Evolutionary conservation across 2,113 vertebrate genomes (phyloP), one percentile per base, ranked within the genome.

Genomic region (Calidris pygmaea): DNA sequence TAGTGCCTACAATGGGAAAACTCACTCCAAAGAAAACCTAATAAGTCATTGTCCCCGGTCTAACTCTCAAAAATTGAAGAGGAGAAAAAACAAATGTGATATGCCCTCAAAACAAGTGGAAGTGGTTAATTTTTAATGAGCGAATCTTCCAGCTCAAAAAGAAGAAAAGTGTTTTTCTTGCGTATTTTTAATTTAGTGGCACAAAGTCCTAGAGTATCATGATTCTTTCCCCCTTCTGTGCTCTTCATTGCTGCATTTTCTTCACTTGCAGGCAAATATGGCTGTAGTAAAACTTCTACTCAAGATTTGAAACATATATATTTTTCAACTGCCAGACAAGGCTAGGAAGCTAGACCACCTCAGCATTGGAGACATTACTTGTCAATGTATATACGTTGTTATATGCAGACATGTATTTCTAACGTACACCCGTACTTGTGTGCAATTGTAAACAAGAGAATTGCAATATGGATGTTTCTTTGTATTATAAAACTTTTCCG

Each of bases 1-100:
- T 99, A 98, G 99, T 99, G 99, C 99, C 99, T 99, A 99, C 98
- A 98, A 97, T 98, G 98, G 98, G 98, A 99, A 98, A 98, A 98
- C 98, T 98, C 98, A 98, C 98, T 99, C 99, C 99, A 99, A 99
- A 99, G 99, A 99, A 98, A 98, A 98, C 98, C 98, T 99, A 98
- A 89, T 96, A 98, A 98, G 98, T 99, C 98, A 97, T 98, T 98
- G 98, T 98, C 98, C 98, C 98, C 96, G 83, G 88, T 97, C 93
- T 97, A 96, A 97, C 96, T 96, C 87, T 97, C 86, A 93, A 97
- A 96, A 88, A 95, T 96, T 89, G 96, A 97, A 91, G 89, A 94
- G 68, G 24, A 4, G 41, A 65, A 58, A 85, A 96, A 95, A 96
- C 95, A 97, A 83, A 96, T 96, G 94, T 97, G 96, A 96, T 95